These are phyloP conservation scores for Misgurnus mizolepis DNA, from an alignment of 2,113 vertebrate genomes.

Conservation along the genomic window DNA sequence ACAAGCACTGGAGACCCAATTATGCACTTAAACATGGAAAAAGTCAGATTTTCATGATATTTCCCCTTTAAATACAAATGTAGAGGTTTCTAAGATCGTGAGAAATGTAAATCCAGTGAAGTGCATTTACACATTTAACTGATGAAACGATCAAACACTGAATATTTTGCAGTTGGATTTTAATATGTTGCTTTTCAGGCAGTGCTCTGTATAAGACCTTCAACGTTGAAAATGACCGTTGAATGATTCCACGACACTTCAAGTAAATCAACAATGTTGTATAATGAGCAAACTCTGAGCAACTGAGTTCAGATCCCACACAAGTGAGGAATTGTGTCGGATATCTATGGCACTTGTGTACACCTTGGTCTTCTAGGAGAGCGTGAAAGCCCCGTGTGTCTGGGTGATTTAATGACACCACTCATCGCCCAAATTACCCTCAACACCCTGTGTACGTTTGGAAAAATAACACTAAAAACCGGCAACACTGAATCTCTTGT, in stretches of 20 bases:
- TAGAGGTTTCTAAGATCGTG: not conserved
- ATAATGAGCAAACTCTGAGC: constrained; percentile 33
- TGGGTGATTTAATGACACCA: constrained; percentile 71
- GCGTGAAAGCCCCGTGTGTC: constrained; percentile 72
- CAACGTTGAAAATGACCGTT: constrained; percentile 26
- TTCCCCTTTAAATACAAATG: not conserved
- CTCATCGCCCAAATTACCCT: constrained; percentile 72
- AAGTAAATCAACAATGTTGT: constrained; percentile 43
- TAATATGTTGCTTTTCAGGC: constrained; percentile 28
- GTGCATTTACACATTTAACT: not conserved
- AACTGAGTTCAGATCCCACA: constrained; percentile 56
- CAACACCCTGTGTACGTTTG: constrained; percentile 63
- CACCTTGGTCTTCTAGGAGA: constrained; percentile 22
- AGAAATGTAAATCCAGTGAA: not conserved
- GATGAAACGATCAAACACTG: constrained; percentile 2
- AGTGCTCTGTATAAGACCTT: not conserved
- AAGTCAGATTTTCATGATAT: too few relatives aligned
- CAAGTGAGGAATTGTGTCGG: constrained; percentile 69
- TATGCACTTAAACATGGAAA: too few relatives aligned
- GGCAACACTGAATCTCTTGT: constrained; percentile 72
- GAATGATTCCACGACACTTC: constrained; percentile 18
- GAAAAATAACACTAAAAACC: constrained; percentile 62
- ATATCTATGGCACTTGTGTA: constrained; percentile 70
- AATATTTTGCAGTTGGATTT: constrained; percentile 7
- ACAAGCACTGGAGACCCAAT: too few relatives aligned